A percentile compares a stretch with the other conserved stretches of the same genome.
Conservation (phyloP, 2,797 vertebrate species). For the Anniella stebbinsi region DNA sequence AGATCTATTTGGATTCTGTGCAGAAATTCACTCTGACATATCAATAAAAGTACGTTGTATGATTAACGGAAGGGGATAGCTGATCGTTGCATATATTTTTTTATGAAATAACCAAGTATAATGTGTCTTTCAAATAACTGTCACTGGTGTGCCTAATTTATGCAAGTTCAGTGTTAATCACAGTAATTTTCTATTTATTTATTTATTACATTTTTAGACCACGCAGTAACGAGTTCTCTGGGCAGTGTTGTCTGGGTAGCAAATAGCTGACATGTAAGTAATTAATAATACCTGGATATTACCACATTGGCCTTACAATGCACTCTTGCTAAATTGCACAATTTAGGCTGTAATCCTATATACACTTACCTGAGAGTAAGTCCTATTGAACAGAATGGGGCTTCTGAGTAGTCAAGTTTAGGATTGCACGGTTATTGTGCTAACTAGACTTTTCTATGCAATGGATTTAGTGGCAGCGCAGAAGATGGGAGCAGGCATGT, state of each 20-base stretch:
- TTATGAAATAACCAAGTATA: conserved; percentile 54
- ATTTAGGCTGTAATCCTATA: neutral
- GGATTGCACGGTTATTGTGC: neutral
- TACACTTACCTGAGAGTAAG: neutral
- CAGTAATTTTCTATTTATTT: conserved; percentile 41
- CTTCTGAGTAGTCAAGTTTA: neutral
- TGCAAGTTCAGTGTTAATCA: conserved; percentile 57
- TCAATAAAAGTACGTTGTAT: conserved; percentile 18
- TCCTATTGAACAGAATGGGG: neutral
- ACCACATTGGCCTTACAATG: conserved; percentile 30
- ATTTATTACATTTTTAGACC: neutral
- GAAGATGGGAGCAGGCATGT: conserved; percentile 23
- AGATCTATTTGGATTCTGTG: neutral
- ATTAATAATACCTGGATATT: conserved; percentile 38
- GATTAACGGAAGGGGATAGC: conserved; percentile 47
- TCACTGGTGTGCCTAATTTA: conserved; percentile 60
- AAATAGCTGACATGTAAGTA: conserved; percentile 59
- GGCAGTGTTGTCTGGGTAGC: neutral
- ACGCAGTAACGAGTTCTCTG: neutral
- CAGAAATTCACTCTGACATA: neutral
- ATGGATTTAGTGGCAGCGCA: conserved; percentile 17
- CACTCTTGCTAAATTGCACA: conserved; percentile 17
- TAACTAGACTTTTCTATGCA: conserved; percentile 17
- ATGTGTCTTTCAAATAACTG: conserved; percentile 31
- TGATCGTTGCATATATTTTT: conserved; percentile 52